phyloP scores from a whole-genome alignment of 2,888 invertebrate genomes.

The Mycogona germanica region DNA sequence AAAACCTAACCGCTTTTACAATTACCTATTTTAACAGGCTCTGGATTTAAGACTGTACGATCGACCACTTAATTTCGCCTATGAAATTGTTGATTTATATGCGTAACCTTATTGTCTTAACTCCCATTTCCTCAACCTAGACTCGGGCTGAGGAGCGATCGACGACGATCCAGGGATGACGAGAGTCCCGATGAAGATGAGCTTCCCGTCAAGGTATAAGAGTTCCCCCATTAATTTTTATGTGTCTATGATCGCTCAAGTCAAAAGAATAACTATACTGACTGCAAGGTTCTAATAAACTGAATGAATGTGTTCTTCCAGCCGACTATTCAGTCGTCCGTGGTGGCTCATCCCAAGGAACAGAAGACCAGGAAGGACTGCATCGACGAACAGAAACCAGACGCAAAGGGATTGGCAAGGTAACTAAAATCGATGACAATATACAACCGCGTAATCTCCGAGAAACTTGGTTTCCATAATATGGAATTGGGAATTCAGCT shows the following conservation, averaged over 20 bases:
- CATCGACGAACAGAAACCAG: constrained; percentile 65
- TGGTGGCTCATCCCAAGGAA: constrained; percentile 62
- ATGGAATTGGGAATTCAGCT: too few species aligned
- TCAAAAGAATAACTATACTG: neutral
- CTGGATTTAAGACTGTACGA: neutral
- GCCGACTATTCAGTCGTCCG: constrained; percentile 56
- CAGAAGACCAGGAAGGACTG: constrained; percentile 68
- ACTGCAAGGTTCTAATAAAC: neutral
- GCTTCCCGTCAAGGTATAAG: constrained; percentile 27
- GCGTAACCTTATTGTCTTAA: constrained; percentile 7
- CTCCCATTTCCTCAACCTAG: neutral
- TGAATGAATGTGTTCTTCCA: constrained; percentile 33
- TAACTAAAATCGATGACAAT: constrained; percentile 23
- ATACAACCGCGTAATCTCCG: too few species aligned
- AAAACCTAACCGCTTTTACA: neutral
- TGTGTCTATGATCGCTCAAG: neutral
- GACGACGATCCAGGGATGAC: constrained; percentile 24
- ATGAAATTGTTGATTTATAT: neutral
- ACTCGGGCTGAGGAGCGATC: constrained; percentile 12
- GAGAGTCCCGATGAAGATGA: constrained; percentile 36
- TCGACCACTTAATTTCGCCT: neutral
- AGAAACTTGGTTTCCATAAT: too few species aligned
- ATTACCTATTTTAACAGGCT: neutral
- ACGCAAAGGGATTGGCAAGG: constrained; percentile 53
- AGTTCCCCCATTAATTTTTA: neutral